Percentiles rank a stretch among this genome's conserved stretches.
Evolutionary conservation across 2,888 invertebrate genomes (phyloP).

Genomic region (Diploptera punctata): DNA sequence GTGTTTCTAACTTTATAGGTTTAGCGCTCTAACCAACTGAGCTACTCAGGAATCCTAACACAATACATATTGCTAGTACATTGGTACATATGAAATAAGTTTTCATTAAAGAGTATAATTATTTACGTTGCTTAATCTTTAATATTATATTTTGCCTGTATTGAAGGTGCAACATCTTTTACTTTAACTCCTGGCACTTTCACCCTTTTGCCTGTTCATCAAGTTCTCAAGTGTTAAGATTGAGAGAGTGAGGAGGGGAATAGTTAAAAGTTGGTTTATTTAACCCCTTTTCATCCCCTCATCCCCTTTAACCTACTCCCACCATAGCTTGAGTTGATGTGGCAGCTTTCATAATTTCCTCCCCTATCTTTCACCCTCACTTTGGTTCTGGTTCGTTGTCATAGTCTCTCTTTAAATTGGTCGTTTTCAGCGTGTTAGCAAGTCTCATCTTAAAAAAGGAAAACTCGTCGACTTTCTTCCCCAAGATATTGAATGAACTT

Average conservation of each 20-base stretch:
- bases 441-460: too few relatives aligned
- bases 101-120: too few relatives aligned
- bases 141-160: not conserved
- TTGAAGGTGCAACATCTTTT: not conserved
- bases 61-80: too few relatives aligned
- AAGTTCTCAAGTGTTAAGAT: slow-evolving; percentile 5
- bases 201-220: not conserved
- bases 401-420: slow-evolving; percentile 33
- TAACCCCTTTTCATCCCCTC: slow-evolving; percentile 25
- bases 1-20: too few relatives aligned
- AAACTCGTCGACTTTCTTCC: too few relatives aligned
- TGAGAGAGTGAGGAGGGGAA: slow-evolving; percentile 4
- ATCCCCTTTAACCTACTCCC: not conserved
- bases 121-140: not conserved
- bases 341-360: slow-evolving; percentile 30
- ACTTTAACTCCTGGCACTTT: not conserved
- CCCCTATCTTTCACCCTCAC: not conserved
- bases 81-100: too few relatives aligned
- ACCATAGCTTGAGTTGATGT: slow-evolving; percentile 15
- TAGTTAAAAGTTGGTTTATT: slow-evolving; percentile 34
- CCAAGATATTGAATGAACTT: too few relatives aligned
- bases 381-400: not conserved
- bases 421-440: slow-evolving; percentile 28
- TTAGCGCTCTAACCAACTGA: too few relatives aligned
- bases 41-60: too few relatives aligned